Base-by-base conservation (phyloP, 1,140 invertebrate genomes). In the Scaptomyza montana region DNA sequence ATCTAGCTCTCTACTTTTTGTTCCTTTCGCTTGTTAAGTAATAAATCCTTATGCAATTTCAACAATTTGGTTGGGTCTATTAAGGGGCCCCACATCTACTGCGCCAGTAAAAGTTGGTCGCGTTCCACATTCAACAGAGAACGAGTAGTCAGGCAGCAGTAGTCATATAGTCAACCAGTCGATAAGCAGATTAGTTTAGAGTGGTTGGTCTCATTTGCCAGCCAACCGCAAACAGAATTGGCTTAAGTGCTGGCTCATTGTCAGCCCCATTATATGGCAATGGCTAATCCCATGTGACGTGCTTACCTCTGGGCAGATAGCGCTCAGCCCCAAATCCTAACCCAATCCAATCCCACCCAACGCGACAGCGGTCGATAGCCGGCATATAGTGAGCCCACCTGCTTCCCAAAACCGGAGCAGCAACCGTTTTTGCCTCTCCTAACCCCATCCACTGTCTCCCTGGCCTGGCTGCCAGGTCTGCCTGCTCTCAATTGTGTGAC, bases 141-240 rank as follows among this genome's bases (percentile, higher is more conserved):
- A 9, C 8, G 1, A 12, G 36, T 33, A 33, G 21, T 3, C 2
- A 4, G 21, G 0, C 21, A 25, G 21, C 21, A 21, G 21, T 21
- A 21, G 2, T 30, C 30, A 30, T 13, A 10, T 6, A 47, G 46
- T 16, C 46, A 63, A 54, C 30, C 13, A 66, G 69, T 73, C 70
- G 65, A 73, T 73, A 73, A 68, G 70, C 70, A 68, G 70, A 73
- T 73, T 73, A 73, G 65, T 64, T 73, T 56, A 73, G 33, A 36
- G 64, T 73, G 64, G 50, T 51, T 73, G 64, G 50, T 51, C 70
- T 73, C 70, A 73, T 73, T 73, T 73, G 64, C 41, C 64, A 73
- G 64, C 50, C 56, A 62, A 73, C 64, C 69, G 63, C 69, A 67
- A 72, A 72, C 69, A 55, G 64, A 72, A 72, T 72, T 72, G 69